Percentiles rank a stretch among this genome's conserved stretches.
These are phyloP conservation scores for Ornithoptera alexandrae DNA, from an alignment of 2,888 invertebrate genomes.

Conservation along the genomic window DNA sequence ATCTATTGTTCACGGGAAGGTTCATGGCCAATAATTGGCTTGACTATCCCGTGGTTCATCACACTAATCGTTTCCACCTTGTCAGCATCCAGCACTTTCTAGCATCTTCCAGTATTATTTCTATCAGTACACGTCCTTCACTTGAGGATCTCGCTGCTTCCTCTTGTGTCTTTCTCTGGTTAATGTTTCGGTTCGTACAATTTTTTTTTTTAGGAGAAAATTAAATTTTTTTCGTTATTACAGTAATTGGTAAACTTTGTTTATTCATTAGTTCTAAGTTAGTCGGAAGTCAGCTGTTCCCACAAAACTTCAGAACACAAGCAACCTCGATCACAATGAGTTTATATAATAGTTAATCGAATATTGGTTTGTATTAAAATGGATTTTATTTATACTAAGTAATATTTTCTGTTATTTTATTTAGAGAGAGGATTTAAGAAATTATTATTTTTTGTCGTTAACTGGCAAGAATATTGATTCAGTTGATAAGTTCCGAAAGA, in stretches of 20 bases:
- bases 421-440: not conserved
- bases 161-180: too few species aligned
- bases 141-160: too few species aligned
- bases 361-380: not conserved
- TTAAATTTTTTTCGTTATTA: not conserved
- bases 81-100: too few species aligned
- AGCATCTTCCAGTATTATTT: too few species aligned
- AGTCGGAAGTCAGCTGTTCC: constrained; percentile 22
- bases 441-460: too few species aligned
- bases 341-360: not conserved
- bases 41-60: too few species aligned
- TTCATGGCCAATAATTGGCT: too few species aligned
- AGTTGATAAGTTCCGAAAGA: too few species aligned
- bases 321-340: not conserved
- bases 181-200: not conserved
- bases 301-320: constrained; percentile 12
- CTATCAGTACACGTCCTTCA: too few species aligned
- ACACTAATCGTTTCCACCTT: too few species aligned
- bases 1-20: too few species aligned
- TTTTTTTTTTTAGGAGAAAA: not conserved
- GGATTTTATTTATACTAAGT: not conserved
- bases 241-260: not conserved
- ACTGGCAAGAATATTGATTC: too few species aligned
- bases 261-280: constrained; percentile 14
- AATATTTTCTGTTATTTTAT: not conserved